Percentiles rank a stretch among this genome's conserved stretches.
phyloP scores from a whole-genome alignment of 2,797 vertebrate species.

The Natrix natrix region DNA sequence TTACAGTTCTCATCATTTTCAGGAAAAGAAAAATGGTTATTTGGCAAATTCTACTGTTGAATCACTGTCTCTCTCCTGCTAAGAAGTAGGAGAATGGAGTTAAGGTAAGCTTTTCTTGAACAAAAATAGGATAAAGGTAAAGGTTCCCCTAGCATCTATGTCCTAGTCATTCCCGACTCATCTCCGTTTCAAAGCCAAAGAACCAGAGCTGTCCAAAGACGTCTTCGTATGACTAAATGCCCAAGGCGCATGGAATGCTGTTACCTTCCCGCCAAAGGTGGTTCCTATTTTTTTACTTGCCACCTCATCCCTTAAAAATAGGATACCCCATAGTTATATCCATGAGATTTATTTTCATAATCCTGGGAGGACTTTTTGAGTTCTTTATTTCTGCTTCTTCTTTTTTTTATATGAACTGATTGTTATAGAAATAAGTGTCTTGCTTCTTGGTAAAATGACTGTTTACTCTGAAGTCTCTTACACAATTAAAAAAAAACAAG shows the following conservation, averaged over 20 bases:
- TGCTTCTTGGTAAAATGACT: conserved; percentile 44
- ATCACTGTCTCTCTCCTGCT: neutral
- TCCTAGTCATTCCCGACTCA: too few species aligned
- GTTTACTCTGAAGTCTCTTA: conserved; percentile 42
- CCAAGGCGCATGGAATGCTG: too few species aligned
- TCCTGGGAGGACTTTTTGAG: neutral
- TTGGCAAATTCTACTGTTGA: neutral
- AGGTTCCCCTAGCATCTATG: too few species aligned
- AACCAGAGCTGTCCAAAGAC: too few species aligned
- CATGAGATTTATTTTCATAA: conserved; percentile 22
- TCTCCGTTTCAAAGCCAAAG: too few species aligned
- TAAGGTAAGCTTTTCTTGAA: neutral
- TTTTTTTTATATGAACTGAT: neutral
- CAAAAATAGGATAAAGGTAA: neutral
- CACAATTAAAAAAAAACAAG: conserved; percentile 50
- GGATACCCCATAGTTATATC: conserved; percentile 9
- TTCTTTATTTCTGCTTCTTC: conserved; percentile 17
- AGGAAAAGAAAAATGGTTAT: neutral
- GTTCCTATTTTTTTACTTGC: too few species aligned
- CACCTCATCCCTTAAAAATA: neutral
- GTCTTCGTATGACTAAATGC: too few species aligned
- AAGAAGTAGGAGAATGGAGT: conserved; percentile 2
- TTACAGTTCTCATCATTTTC: neutral
- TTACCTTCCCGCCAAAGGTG: too few species aligned
- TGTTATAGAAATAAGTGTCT: conserved; percentile 1